Percentiles rank a stretch among this genome's conserved stretches.
Conservation (phyloP, 2,113 vertebrate genomes). For the Amazona vittata region DNA sequence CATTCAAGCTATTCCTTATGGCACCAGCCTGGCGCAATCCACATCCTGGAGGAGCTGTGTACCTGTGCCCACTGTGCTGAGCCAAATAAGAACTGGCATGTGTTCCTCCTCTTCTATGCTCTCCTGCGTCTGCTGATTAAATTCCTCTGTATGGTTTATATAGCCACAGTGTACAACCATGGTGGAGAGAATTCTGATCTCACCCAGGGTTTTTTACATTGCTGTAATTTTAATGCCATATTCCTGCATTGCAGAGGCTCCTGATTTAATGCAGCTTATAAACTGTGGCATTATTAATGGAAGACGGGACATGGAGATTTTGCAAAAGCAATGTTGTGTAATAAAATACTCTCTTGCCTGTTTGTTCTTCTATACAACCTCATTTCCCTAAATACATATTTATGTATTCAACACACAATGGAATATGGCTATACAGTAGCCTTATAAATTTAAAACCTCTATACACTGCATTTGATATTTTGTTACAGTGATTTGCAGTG, state of each 20-base stretch:
- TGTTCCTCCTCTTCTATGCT: neutral
- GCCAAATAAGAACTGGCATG: neutral
- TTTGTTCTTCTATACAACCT: conserved; percentile 28
- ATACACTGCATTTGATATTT: neutral
- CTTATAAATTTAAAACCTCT: conserved; percentile 25
- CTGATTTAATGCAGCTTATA: conserved; percentile 66
- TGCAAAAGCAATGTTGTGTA: conserved; percentile 18
- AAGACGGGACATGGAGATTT: conserved; percentile 44
- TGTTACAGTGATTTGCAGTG: neutral
- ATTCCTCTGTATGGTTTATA: neutral
- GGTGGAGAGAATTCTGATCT: neutral
- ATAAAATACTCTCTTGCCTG: conserved; percentile 49
- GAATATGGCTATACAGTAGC: neutral
- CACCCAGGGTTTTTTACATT: neutral
- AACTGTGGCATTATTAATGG: conserved; percentile 48
- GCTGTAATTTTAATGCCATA: conserved; percentile 17
- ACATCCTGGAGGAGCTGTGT: rapidly evolving
- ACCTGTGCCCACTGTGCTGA: neutral
- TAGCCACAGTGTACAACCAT: neutral
- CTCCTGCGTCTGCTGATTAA: neutral
- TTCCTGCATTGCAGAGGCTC: conserved; percentile 67
- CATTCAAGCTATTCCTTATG: neutral
- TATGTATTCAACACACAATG: conserved; percentile 16
- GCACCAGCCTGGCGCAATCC: neutral
- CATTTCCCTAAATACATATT: conserved; percentile 65